Base-by-base conservation (phyloP, 2,888 invertebrate species). In the Lycophotia porphyrea region DNA sequence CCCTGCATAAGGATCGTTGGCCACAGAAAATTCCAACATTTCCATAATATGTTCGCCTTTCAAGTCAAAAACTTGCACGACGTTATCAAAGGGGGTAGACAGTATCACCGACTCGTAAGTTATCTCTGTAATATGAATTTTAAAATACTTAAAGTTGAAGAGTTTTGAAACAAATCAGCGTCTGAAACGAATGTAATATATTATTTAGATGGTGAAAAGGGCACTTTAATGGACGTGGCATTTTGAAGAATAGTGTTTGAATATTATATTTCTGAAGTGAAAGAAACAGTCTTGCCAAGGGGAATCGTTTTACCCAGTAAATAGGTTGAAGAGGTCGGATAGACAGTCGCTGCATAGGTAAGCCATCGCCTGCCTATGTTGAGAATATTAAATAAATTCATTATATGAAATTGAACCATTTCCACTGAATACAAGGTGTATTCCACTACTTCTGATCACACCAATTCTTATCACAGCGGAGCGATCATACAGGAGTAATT, bases 11-110 rank as follows among this genome's bases (percentile, higher is more conserved):
- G 94, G 94, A 1, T 92, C 91, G 71, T 95, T 95, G n/a, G 93
- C 93, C 0, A 97, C 97, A 0, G 97, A 94, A 81, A 90, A 96
- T 88, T 98, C 98, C 44, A 98, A 93, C 88, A 97, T 97, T 84
- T 97, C 97, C 85, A 97, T 88, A 34, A 99, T 94, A 84, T 97
- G 96, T 75, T 97, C 96, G 0, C 99, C 99, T 75, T 97, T 95
- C 58, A 99, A 90, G 87, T 98, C 97, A 65, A 98, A 97, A 0
- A 97, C 96, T 91, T 98, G 97, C 36, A 98, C 95, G 21, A 97
- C 97, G 89, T 98, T 98, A 86, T 97, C 97, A 90, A 98, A 99
- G 0, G 99, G 99, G 39, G 97, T 97, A 13, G 97, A 97, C 15
- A 97, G 95, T n/a, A 98, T 93, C 65, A 98, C 89, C 80, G 98